Evolutionary conservation across 2,113 vertebrate genomes (phyloP).

Genomic region (Misgurnus mizolepis): DNA sequence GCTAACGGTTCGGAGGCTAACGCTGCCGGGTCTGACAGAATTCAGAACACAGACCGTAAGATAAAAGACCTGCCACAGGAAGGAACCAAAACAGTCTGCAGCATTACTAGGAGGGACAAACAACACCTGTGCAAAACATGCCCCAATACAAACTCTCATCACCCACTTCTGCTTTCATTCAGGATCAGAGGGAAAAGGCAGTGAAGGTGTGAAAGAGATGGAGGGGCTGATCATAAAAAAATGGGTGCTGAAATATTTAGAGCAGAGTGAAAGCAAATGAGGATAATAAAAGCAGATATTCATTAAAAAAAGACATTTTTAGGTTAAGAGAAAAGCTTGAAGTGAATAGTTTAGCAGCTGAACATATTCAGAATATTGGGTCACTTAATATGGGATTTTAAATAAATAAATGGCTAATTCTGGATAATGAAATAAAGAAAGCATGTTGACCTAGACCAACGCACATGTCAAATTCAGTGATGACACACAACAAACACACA

Average conservation of each 20-base stretch:
- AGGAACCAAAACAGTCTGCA: constrained; percentile 57
- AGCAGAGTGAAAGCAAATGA: constrained; percentile 31
- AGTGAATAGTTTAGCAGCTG: no score
- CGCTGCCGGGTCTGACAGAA: constrained; percentile 19
- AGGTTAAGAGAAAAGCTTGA: background rate
- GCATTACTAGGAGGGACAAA: constrained; percentile 66
- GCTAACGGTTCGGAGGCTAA: background rate
- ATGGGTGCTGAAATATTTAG: constrained; percentile 44
- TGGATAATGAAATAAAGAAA: no score
- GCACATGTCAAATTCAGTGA: no score
- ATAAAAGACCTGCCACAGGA: constrained; percentile 70
- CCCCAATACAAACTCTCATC: constrained; percentile 61
- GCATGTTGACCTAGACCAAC: no score
- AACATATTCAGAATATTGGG: no score
- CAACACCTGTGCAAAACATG: constrained; percentile 67
- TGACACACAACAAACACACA: no score
- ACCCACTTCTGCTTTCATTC: constrained; percentile 59
- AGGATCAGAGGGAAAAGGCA: constrained; percentile 34
- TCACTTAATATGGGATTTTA: no score
- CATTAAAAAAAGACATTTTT: background rate
- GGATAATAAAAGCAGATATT: background rate
- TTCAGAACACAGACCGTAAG: constrained; percentile 63
- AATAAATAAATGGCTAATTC: no score
- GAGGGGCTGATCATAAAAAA: constrained; percentile 37
- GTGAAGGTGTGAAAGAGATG: constrained; percentile 41